These are phyloP conservation scores for Megaceryle maxima DNA, from an alignment of 2,113 vertebrate species.

Conservation along the genomic window DNA sequence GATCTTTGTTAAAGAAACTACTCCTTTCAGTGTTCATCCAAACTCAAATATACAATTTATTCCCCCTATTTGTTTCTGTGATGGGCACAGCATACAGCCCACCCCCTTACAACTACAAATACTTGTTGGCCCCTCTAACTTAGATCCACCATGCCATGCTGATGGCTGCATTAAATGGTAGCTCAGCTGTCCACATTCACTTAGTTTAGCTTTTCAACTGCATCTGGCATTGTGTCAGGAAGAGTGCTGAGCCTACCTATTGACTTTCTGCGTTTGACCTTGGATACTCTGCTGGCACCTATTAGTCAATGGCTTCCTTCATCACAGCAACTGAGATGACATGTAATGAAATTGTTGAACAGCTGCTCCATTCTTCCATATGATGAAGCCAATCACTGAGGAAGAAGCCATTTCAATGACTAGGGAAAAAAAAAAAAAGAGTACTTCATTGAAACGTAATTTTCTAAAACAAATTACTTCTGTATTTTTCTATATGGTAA, in stretches of 20 bases:
- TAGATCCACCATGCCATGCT: not conserved
- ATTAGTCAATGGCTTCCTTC: not conserved
- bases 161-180: not conserved
- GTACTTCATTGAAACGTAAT: not conserved
- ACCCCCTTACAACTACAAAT: not conserved
- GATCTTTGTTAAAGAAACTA: not conserved
- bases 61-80: not conserved
- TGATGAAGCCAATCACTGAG: fast-evolving
- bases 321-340: not conserved
- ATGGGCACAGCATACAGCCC: not conserved
- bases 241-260: not conserved
- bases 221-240: not conserved
- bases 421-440: not conserved
- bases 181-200: not conserved
- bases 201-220: not conserved
- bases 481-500: not conserved
- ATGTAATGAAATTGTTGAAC: not conserved
- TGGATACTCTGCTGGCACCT: not conserved
- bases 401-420: not conserved
- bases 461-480: not conserved
- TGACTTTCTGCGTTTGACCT: not conserved
- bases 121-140: fast-evolving
- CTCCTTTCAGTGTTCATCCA: not conserved
- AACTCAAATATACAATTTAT: not conserved
- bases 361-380: not conserved